Conservation (phyloP, 2,113 vertebrate species). For the Hystrix cristata region DNA sequence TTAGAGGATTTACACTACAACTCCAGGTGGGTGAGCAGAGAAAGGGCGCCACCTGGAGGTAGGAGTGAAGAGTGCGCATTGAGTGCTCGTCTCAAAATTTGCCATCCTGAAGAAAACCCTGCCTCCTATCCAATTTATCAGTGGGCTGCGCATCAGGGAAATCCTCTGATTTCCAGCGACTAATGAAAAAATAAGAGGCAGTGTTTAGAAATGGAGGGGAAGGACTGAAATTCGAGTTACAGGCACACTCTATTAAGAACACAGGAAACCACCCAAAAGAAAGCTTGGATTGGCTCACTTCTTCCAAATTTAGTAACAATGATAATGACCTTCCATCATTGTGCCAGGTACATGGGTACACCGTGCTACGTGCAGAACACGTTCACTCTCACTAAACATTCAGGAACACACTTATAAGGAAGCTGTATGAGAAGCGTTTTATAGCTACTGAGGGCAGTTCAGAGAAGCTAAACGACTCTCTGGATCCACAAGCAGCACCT, state of each 20-base stretch:
- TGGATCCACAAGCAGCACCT: neutral
- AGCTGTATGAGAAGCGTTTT: neutral
- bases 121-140: neutral
- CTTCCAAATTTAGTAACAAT: neutral
- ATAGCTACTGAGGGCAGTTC: neutral
- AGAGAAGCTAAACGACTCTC: neutral
- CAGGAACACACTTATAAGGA: neutral
- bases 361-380: neutral
- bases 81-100: neutral
- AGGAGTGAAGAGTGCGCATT: neutral
- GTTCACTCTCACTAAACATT: neutral
- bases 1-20: neutral
- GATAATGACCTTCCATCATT: neutral
- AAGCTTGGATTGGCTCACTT: slow-evolving; percentile 26
- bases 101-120: neutral
- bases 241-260: neutral
- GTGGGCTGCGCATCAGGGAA: neutral
- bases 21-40: neutral
- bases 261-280: slow-evolving; percentile 3
- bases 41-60: slow-evolving; percentile 56
- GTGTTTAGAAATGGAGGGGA: neutral
- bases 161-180: neutral
- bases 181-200: neutral
- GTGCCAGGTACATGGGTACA: neutral
- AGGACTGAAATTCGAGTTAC: neutral